phyloP scores from a whole-genome alignment of 2,888 invertebrate species.

The Nebria brevicollis region DNA sequence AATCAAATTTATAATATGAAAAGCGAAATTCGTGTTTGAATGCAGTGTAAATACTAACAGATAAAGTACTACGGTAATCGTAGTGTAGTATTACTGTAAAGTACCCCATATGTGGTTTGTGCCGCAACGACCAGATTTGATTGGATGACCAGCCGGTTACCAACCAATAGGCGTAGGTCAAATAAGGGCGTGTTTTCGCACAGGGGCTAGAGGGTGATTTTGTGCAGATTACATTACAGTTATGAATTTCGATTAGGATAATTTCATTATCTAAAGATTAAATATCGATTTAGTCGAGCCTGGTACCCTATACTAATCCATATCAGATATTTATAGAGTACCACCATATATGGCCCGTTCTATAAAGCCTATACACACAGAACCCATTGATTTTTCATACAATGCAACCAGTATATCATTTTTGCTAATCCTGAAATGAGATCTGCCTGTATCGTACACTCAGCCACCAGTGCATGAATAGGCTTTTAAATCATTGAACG shows the following conservation, averaged over 20 bases:
- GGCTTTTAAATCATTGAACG: too few relatives aligned
- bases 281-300: slow-evolving; percentile 22
- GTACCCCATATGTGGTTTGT: neutral
- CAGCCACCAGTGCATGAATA: too few relatives aligned
- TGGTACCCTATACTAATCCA: neutral
- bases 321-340: neutral
- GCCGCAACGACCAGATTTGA: neutral
- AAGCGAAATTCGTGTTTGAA: too few relatives aligned
- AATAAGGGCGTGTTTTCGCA: neutral
- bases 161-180: neutral
- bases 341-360: neutral
- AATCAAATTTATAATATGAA: too few relatives aligned
- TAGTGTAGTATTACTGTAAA: neutral
- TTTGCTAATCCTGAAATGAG: neutral
- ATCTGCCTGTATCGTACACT: neutral
- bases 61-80: neutral
- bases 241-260: slow-evolving; percentile 33
- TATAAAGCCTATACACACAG: neutral
- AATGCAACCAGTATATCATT: neutral
- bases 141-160: neutral
- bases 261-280: slow-evolving; percentile 29
- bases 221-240: slow-evolving; percentile 25
- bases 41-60: neutral
- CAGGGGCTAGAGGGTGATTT: neutral
- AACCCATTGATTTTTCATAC: neutral